Conservation (phyloP, 2,888 invertebrate species). For the Pecten maximus region DNA sequence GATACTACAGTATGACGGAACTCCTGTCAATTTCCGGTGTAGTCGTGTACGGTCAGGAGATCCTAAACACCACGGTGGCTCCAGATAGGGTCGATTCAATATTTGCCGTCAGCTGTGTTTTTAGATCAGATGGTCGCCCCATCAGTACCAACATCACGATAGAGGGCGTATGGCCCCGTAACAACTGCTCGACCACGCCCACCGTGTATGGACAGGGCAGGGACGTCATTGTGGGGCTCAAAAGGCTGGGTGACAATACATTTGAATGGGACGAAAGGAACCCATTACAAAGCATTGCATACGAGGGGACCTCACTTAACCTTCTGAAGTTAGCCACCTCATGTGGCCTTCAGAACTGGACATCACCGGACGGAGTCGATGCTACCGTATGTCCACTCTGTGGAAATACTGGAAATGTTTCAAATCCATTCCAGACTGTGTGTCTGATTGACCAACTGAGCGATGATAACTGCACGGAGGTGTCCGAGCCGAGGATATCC, state of each 20-base stretch:
- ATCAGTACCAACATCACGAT: conserved; percentile 46
- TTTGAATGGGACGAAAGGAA: conserved; percentile 53
- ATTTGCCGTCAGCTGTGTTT: conserved; percentile 46
- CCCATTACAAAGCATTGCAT: conserved; percentile 48
- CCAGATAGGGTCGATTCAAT: neutral
- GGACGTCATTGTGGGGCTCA: conserved; percentile 40
- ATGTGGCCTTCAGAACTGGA: conserved; percentile 51
- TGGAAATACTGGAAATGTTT: conserved; percentile 22
- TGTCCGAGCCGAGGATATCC: conserved; percentile 41
- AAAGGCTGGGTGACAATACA: conserved; percentile 39
- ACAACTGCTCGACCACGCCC: conserved; percentile 43
- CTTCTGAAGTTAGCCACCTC: conserved; percentile 43
- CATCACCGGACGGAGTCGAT: conserved; percentile 41
- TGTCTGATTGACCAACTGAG: conserved; percentile 40
- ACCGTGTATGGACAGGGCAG: conserved; percentile 31
- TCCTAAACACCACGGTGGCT: conserved; percentile 13
- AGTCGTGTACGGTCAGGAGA: conserved; percentile 44
- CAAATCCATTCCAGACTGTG: conserved; percentile 8
- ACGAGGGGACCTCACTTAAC: conserved; percentile 31
- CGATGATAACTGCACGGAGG: conserved; percentile 13
- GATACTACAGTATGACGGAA: conserved; percentile 22
- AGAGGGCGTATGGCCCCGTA: conserved; percentile 41
- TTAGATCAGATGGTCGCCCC: conserved; percentile 43
- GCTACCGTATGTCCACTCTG: conserved; percentile 47
- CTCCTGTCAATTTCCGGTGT: conserved; percentile 39